Conservation (phyloP, 1,140 invertebrate species). For the Mamestra configurata region DNA sequence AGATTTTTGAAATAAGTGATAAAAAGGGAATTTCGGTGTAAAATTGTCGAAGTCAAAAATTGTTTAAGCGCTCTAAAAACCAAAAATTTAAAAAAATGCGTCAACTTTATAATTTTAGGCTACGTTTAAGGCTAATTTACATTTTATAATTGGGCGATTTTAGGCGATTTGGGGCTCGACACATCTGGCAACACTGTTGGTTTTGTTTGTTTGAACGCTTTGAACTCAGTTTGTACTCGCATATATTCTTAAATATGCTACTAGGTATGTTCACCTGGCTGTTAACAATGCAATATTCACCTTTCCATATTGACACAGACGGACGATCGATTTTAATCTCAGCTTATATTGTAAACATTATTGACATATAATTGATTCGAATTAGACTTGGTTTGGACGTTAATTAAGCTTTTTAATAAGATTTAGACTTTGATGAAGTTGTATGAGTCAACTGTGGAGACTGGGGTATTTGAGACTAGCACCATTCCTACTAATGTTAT, state of each 20-base stretch:
- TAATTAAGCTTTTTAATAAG: constrained; percentile 32
- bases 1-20: no score
- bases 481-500: neutral
- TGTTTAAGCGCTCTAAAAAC: no score
- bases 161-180: no score
- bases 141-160: no score
- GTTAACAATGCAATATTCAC: constrained; percentile 42
- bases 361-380: constrained; percentile 42
- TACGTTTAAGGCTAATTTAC: no score
- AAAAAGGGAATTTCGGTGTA: no score
- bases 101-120: no score
- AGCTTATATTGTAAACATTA: constrained; percentile 26
- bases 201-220: constrained; percentile 66
- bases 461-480: neutral
- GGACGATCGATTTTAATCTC: constrained; percentile 40
- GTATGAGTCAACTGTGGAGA: neutral
- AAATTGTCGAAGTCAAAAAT: no score
- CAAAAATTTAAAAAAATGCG: no score
- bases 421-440: constrained; percentile 23
- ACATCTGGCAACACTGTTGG: no score
- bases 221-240: constrained; percentile 60
- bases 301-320: constrained; percentile 20
- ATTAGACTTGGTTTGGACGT: neutral
- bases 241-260: constrained; percentile 22
- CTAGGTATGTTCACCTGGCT: neutral